Percentiles rank a stretch among this genome's conserved stretches.
phyloP scores from a whole-genome alignment of 2,797 vertebrate species.

The Arctocebus calabarensis region DNA sequence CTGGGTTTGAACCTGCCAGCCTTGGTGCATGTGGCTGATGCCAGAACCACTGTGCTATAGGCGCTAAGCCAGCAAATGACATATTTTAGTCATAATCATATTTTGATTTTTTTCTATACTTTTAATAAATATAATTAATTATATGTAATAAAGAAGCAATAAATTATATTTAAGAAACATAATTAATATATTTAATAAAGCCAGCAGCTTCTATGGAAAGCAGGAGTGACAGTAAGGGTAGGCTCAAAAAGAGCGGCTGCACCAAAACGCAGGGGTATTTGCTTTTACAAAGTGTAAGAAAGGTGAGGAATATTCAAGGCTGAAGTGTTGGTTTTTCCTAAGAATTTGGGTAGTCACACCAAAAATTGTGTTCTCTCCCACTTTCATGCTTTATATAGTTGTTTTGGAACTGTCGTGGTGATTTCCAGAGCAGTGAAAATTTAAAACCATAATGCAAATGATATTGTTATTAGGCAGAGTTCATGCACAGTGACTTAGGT shows the following conservation, averaged over 20 bases:
- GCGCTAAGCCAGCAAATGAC: too few relatives aligned
- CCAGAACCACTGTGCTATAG: too few relatives aligned
- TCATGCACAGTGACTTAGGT: neutral
- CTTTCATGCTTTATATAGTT: neutral
- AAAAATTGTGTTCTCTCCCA: neutral
- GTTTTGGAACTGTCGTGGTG: neutral
- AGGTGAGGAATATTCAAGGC: neutral
- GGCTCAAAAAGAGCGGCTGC: neutral
- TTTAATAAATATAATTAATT: too few relatives aligned
- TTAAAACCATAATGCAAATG: neutral
- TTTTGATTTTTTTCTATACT: too few relatives aligned
- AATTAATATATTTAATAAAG: too few relatives aligned
- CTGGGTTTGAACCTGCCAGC: too few relatives aligned
- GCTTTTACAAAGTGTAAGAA: neutral
- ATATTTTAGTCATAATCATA: too few relatives aligned
- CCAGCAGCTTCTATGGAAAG: neutral
- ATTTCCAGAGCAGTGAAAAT: neutral
- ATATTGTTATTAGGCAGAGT: neutral
- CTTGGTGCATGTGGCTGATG: too few relatives aligned
- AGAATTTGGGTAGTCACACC: neutral
- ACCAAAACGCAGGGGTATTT: neutral
- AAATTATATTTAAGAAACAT: too few relatives aligned
- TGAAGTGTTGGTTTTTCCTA: neutral
- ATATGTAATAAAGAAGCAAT: too few relatives aligned
- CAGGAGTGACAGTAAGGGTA: neutral